Evolutionary conservation across 1,140 invertebrate species (phyloP).

Genomic region (Bradysia coprophila): DNA sequence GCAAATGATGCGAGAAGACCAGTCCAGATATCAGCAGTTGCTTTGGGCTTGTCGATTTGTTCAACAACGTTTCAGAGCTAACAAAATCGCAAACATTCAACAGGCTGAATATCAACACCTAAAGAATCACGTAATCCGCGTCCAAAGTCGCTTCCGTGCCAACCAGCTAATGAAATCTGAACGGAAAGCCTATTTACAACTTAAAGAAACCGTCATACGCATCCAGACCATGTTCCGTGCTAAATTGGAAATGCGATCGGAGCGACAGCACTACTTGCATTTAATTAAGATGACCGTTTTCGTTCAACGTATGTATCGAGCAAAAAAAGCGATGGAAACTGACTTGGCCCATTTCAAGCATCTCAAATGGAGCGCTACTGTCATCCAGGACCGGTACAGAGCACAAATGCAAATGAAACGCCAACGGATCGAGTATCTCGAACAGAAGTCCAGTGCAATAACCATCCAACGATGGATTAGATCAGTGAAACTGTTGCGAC

Average conservation of each 20-base stretch:
- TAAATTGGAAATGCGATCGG: background rate
- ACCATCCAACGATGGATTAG: slow-evolving; percentile 28
- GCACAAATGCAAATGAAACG: slow-evolving; percentile 14
- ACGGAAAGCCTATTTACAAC: background rate
- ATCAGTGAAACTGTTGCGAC: slow-evolving; percentile 12
- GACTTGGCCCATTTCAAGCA: slow-evolving; percentile 11
- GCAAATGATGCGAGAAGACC: slow-evolving; percentile 10
- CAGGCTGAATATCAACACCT: too few species aligned
- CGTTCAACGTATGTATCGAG: slow-evolving; percentile 18
- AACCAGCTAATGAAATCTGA: background rate
- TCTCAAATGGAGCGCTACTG: slow-evolving; percentile 17
- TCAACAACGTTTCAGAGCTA: too few species aligned
- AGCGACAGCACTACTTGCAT: slow-evolving; percentile 5
- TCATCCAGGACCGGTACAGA: slow-evolving; percentile 26
- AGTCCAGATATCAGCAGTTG: too few species aligned
- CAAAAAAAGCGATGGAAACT: slow-evolving; percentile 13
- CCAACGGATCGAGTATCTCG: slow-evolving; percentile 13
- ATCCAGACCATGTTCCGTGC: background rate
- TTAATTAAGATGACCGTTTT: slow-evolving; percentile 10
- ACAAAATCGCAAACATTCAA: too few species aligned
- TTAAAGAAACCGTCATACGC: background rate
- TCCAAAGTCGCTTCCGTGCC: background rate
- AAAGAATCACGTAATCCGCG: too few species aligned
- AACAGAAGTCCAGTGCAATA: slow-evolving; percentile 15
- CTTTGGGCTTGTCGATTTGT: too few species aligned